These are phyloP conservation scores for Clepsis dumicolana DNA, from an alignment of 2,888 invertebrate species.

Conservation along the genomic window DNA sequence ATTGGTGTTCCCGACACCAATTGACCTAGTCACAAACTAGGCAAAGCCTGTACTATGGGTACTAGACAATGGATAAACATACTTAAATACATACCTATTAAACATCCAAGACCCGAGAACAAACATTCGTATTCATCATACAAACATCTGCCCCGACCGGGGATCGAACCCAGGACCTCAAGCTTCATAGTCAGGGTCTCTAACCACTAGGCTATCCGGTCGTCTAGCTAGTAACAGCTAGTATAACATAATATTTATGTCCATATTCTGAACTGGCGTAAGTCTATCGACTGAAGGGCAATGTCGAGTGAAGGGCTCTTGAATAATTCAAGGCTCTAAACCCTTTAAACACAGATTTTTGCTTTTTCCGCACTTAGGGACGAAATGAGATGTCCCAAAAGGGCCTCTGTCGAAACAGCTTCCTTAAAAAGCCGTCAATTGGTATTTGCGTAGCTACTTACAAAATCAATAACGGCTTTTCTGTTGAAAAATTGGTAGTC, in stretches of 20 bases:
- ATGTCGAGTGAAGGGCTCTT: background rate
- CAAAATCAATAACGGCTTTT: background rate
- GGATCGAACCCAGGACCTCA: too few species aligned
- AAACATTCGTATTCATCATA: too few species aligned
- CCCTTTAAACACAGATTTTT: slow-evolving; percentile 19
- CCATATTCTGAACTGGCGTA: background rate
- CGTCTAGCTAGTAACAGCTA: too few species aligned
- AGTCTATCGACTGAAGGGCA: background rate
- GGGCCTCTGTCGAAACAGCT: background rate
- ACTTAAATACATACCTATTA: too few species aligned
- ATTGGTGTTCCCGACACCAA: too few species aligned
- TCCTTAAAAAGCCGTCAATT: background rate
- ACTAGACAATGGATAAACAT: too few species aligned
- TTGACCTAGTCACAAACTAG: too few species aligned
- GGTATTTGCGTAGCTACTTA: background rate
- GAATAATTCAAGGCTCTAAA: slow-evolving; percentile 24
- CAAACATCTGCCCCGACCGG: too few species aligned
- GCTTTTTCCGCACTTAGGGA: slow-evolving; percentile 9
- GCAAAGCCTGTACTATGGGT: too few species aligned
- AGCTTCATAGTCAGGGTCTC: too few species aligned
- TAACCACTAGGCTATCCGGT: too few species aligned
- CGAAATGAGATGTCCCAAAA: background rate
- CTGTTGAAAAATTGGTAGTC: background rate
- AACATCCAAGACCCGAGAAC: too few species aligned
- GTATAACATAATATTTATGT: background rate